Base-by-base conservation (phyloP, 2,797 vertebrate species). In the Enteromius paludinosus region DNA sequence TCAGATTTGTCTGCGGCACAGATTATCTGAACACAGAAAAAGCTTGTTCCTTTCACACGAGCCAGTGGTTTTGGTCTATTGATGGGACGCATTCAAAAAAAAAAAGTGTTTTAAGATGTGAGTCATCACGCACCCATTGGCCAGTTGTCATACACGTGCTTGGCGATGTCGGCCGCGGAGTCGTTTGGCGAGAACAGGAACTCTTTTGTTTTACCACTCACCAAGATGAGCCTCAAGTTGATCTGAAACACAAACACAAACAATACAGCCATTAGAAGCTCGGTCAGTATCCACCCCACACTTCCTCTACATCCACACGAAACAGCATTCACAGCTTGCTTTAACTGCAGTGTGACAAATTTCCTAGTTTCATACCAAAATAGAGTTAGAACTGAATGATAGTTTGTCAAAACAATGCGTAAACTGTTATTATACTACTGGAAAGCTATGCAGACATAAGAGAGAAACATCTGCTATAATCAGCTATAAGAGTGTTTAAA, bases 71-170 rank as follows among this genome's bases (percentile, higher is more conserved):
- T n/a, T n/a, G n/a, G n/a, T n/a, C 20, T 47, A 30, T 18, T 43
- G 14, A 25, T 41, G 17, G 59, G 25, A 73, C 0, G 14, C 43
- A 73, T 52, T 45, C 1, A 35, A 66, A 23, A 47, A 23, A 28
- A 38, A 35, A 35, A 2, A n/a, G n/a, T 69, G 54, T 77, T 79
- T 65, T 15, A 49, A 38, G 43, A 43, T 66, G 59, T 69, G 30
- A 59, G 38, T 66, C 28, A 28, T 75, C 38, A 88, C 97, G 96
- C 90, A 99, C 98, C 98, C 97, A 98, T 97, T 0, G 98, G 97
- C 98, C 98, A 99, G 91, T 99, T 97, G 93, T 98, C 98, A 80
- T 98, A 99, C 81, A 99, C 97, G 0, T 99, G 97, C 90, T 98
- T 98, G 88, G 97, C 97, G 4, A 99, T 98, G 93, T 98, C 97